Evolutionary conservation across 2,113 vertebrate species (phyloP).

Genomic region (Heterotis niloticus): DNA sequence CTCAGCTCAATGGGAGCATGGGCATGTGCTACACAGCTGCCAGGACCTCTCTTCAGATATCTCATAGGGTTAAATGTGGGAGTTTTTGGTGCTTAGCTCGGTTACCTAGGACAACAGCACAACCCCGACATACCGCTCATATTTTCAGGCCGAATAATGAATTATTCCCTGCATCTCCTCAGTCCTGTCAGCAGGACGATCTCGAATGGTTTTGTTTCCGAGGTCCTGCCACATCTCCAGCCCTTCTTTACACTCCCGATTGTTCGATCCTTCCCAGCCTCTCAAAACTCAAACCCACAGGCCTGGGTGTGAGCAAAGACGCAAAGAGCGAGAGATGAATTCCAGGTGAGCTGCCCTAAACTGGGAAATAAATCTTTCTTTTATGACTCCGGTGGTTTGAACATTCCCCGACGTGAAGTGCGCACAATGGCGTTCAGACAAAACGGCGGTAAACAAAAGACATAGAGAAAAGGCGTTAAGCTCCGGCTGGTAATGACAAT

Average conservation of each 20-base stretch:
- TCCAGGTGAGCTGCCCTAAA: slow-evolving; percentile 13
- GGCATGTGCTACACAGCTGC: not conserved
- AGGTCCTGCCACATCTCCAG: not conserved
- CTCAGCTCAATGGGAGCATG: not conserved
- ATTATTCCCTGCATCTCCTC: not conserved
- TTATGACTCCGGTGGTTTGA: slow-evolving; percentile 24
- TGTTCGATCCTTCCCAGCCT: not conserved
- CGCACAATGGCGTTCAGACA: slow-evolving; percentile 40
- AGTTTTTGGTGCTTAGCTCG: not conserved
- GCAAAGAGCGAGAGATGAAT: not conserved
- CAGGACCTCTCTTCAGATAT: not conserved
- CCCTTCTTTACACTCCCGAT: not conserved
- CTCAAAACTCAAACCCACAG: not conserved
- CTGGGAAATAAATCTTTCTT: slow-evolving; percentile 5
- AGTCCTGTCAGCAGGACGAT: too few relatives aligned
- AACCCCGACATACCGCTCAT: not conserved
- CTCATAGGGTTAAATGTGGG: not conserved
- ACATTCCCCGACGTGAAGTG: slow-evolving; percentile 35
- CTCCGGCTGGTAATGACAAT: slow-evolving; percentile 57
- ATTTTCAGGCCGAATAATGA: not conserved
- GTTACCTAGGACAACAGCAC: not conserved
- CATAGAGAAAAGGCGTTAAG: slow-evolving; percentile 34
- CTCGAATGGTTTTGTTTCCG: too few relatives aligned
- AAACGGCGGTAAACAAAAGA: slow-evolving; percentile 41
- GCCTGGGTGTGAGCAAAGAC: not conserved